Percentiles rank a stretch among this genome's conserved stretches.
Evolutionary conservation across 2,797 vertebrate species (phyloP).

Genomic region (Ispidina picta): DNA sequence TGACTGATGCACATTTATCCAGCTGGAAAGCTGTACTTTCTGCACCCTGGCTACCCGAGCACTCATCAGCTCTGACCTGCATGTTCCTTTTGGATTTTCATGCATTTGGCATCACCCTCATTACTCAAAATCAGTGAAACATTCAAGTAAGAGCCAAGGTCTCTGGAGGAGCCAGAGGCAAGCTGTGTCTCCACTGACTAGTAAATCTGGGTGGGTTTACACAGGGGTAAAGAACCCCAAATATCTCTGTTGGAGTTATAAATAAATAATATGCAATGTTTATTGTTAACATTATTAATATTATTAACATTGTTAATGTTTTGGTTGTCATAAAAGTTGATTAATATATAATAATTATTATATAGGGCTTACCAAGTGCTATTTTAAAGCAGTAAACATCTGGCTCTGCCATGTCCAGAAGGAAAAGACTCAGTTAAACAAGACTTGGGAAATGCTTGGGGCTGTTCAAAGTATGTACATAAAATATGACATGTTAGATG

Average conservation of each 20-base stretch:
- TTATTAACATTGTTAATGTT: too few relatives aligned
- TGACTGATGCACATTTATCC: constrained; percentile 3
- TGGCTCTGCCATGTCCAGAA: not conserved
- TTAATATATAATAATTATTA: not conserved
- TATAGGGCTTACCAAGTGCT: not conserved
- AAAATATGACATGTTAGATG: not conserved
- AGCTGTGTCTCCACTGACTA: not conserved
- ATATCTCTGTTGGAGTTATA: not conserved
- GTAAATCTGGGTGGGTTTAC: not conserved
- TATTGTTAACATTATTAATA: not conserved
- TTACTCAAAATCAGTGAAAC: constrained; percentile 49
- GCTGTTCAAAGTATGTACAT: not conserved
- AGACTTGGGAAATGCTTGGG: not conserved
- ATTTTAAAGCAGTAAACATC: not conserved
- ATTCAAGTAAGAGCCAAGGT: constrained; percentile 10
- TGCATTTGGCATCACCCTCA: constrained; percentile 33
- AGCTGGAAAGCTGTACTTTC: constrained; percentile 27
- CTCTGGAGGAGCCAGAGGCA: constrained; percentile 43
- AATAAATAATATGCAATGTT: not conserved
- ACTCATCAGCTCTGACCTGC: constrained; percentile 52
- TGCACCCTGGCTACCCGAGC: not conserved
- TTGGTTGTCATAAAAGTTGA: not conserved
- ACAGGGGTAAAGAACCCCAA: not conserved
- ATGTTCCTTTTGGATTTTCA: constrained; percentile 44
- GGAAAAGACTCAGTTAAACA: not conserved